Evolutionary conservation across 2,113 vertebrate species (phyloP).

Genomic region (Myrmophylax atrothorax): DNA sequence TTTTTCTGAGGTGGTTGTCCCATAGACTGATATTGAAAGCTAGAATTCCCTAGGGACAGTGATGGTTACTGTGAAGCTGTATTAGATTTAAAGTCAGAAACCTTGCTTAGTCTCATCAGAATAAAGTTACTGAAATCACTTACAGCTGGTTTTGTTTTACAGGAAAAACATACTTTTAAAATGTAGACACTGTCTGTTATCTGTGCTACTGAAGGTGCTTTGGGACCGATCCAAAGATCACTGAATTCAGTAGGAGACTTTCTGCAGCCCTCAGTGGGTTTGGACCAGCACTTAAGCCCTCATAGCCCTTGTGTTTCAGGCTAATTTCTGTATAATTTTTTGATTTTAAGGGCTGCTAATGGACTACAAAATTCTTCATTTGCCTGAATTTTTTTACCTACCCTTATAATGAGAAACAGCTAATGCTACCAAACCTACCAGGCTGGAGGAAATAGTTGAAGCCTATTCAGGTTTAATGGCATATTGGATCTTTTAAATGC

Average conservation of each 20-base stretch:
- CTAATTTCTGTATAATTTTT: background rate
- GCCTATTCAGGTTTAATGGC: constrained; percentile 1
- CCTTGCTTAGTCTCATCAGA: background rate
- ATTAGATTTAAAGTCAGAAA: background rate
- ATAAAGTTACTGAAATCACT: background rate
- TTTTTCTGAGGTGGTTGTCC: background rate
- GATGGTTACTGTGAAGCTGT: background rate
- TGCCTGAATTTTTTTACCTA: background rate
- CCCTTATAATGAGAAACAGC: background rate
- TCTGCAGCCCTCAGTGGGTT: background rate
- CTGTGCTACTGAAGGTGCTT: background rate
- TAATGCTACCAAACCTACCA: background rate
- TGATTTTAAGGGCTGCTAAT: background rate
- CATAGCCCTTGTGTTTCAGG: background rate
- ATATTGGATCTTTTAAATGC: constrained; percentile 30
- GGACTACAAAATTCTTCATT: background rate
- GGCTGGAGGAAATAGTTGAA: constrained; percentile 15
- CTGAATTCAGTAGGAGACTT: background rate
- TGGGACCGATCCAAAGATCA: background rate
- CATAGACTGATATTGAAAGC: background rate
- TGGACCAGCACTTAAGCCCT: background rate
- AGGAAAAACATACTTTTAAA: background rate
- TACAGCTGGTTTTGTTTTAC: constrained; percentile 4
- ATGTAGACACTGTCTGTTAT: background rate
- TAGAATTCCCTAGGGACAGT: background rate